Conservation (phyloP, 35 echinoderm and acorn worm genomes). For the Apostichopus californicus region DNA sequence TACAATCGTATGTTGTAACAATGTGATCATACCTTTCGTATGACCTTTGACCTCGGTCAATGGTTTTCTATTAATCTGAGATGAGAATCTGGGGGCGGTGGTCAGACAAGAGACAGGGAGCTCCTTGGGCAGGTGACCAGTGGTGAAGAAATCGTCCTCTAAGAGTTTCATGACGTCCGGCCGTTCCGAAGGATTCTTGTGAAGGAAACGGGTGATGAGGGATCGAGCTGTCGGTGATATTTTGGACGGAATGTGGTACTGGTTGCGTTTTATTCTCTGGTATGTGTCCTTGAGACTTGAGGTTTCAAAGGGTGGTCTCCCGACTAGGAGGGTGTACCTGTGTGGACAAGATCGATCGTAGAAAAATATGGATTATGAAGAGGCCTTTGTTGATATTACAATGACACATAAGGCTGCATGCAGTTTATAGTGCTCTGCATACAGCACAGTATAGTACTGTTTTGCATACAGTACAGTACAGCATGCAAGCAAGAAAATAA, state of each 20-base stretch:
- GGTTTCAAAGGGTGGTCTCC: conserved; percentile 97
- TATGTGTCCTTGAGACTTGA: conserved; percentile 96
- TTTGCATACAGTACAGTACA: no score
- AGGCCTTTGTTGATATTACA: no score
- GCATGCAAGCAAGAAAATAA: no score
- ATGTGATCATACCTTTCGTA: conserved; percentile 40
- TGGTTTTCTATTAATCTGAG: conserved; percentile 62
- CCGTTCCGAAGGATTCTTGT: conserved; percentile 69
- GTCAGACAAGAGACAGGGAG: conserved; percentile 93
- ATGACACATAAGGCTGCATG: no score
- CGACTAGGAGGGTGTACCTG: conserved; percentile 94
- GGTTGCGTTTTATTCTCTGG: conserved; percentile 89
- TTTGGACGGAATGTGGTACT: conserved; percentile 88
- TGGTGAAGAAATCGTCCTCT: conserved; percentile 82
- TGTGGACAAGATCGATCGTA: no score
- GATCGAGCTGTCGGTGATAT: conserved; percentile 68
- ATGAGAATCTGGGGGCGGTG: conserved; percentile 79
- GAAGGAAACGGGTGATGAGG: conserved; percentile 75
- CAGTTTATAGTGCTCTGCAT: no score
- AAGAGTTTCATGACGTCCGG: conserved; percentile 62
- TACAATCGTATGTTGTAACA: no score
- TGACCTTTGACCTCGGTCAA: conserved; percentile 68
- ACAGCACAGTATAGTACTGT: no score
- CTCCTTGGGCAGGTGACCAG: conserved; percentile 73
- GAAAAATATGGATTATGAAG: no score